Percentiles rank a stretch among this genome's conserved stretches.
These are phyloP conservation scores for Puma concolor DNA, from an alignment of 2,113 vertebrate species.

Conservation along the genomic window DNA sequence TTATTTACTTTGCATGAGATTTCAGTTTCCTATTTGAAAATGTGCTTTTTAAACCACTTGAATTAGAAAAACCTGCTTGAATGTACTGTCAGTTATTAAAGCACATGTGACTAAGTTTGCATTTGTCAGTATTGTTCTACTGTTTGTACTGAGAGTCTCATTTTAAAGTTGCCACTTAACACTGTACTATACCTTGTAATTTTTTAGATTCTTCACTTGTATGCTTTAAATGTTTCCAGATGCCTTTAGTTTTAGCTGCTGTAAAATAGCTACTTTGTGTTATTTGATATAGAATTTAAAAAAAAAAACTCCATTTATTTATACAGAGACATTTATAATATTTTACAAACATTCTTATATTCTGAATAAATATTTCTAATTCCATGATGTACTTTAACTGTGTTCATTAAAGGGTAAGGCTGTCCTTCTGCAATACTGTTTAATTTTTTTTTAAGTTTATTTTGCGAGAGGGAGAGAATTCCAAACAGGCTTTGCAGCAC, in stretches of 20 bases:
- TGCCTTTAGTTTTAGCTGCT: conserved; percentile 85
- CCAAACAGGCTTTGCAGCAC: no score
- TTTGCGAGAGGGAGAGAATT: no score
- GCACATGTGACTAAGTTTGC: conserved; percentile 79
- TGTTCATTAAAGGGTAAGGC: neutral
- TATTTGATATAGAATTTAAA: conserved; percentile 87
- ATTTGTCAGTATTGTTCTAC: conserved; percentile 79
- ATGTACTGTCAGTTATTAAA: conserved; percentile 80
- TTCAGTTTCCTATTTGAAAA: conserved; percentile 75
- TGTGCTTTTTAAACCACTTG: conserved; percentile 74
- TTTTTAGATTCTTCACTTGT: conserved; percentile 67
- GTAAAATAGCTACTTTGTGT: conserved; percentile 87
- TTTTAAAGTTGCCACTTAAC: conserved; percentile 58
- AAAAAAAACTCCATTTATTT: conserved; percentile 89
- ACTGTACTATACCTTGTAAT: conserved; percentile 72
- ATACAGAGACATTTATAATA: conserved; percentile 93
- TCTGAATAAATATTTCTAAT: conserved; percentile 92
- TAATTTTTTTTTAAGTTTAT: neutral
- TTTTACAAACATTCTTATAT: conserved; percentile 93
- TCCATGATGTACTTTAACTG: conserved; percentile 59
- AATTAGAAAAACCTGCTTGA: conserved; percentile 80
- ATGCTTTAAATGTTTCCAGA: conserved; percentile 78
- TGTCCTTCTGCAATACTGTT: neutral
- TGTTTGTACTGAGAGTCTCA: conserved; percentile 74
- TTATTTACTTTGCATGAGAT: conserved; percentile 73